Conservation (phyloP, 2,113 vertebrate genomes). For the Edolisoma coerulescens region DNA sequence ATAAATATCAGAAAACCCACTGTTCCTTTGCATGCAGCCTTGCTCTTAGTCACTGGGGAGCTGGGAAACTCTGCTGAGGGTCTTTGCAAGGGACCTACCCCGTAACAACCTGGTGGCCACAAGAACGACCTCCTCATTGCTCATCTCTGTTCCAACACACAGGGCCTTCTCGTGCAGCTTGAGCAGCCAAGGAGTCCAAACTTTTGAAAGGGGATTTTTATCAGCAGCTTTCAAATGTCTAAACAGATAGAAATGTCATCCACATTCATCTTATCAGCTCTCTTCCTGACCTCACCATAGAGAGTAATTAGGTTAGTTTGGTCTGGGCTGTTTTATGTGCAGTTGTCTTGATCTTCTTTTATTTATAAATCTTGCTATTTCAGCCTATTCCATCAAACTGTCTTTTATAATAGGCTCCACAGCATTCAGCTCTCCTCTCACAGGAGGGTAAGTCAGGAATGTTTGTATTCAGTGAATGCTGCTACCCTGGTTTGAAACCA, state of each 20-base stretch:
- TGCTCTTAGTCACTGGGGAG: background rate
- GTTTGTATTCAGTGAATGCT: background rate
- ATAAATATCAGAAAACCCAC: background rate
- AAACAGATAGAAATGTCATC: background rate
- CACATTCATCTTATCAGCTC: background rate
- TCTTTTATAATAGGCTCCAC: conserved; percentile 7
- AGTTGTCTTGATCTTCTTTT: background rate
- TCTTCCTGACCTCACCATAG: background rate
- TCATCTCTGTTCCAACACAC: background rate
- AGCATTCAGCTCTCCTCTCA: background rate
- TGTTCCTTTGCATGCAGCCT: background rate
- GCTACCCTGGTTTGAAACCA: background rate
- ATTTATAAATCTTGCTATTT: conserved; percentile 4
- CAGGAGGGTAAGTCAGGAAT: background rate
- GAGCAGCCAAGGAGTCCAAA: background rate
- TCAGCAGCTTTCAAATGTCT: background rate
- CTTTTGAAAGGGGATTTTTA: background rate
- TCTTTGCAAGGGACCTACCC: background rate
- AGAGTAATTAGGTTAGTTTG: conserved; percentile 14
- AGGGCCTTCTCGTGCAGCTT: background rate
- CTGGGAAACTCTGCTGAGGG: background rate
- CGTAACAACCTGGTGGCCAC: background rate
- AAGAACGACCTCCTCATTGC: background rate
- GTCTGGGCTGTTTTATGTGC: background rate
- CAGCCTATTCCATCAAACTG: background rate